Evolutionary conservation across 2,113 vertebrate genomes (phyloP), one percentile per base, ranked within the genome.

Genomic region (Otus sunia): DNA sequence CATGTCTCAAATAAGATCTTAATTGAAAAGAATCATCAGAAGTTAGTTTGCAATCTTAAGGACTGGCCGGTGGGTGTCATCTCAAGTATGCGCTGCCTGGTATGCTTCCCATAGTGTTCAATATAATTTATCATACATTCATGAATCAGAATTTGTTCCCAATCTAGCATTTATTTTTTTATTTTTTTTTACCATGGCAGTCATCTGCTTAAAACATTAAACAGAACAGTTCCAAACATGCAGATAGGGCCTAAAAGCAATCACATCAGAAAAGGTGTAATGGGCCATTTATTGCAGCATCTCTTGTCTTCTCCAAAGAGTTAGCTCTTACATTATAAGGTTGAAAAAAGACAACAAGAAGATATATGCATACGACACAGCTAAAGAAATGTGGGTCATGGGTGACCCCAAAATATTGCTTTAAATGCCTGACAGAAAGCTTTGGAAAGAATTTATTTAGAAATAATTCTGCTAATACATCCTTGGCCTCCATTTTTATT

Each of bases 371-470:
- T 77, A 67, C 94, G 90, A 92, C 67, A 88, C 30, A 95, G 63
- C 71, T 92, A 62, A 90, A 81, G 74, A 91, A 92, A 88, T 82
- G 22, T 94, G 66, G 63, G 92, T 85, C 71, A 69, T 55, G 59
- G 43, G 49, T 97, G 60, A 90, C 82, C 71, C 82, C 76, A 93
- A 92, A 96, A 94, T 75, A 88, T 21, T 91, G 52, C 36, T 97
- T 91, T 88, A 88, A 91, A 78, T 82, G 56, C 29, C 62, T 83
- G 76, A 78, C 37, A 71, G 53, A 95, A 96, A 89, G 69, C 88
- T 94, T 95, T 93, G 59, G 86, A 96, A 97, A 89, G 18, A 92
- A 82, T 71, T 87, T 91, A 68, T 75, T 96, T 93, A 92, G 88
- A 94, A 94, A 91, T 92, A 93, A 92, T 94, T 83, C 73, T 90